A percentile compares a stretch with the other conserved stretches of the same genome.
Conservation (phyloP, 2,888 invertebrate genomes). For the Drepana falcataria region DNA sequence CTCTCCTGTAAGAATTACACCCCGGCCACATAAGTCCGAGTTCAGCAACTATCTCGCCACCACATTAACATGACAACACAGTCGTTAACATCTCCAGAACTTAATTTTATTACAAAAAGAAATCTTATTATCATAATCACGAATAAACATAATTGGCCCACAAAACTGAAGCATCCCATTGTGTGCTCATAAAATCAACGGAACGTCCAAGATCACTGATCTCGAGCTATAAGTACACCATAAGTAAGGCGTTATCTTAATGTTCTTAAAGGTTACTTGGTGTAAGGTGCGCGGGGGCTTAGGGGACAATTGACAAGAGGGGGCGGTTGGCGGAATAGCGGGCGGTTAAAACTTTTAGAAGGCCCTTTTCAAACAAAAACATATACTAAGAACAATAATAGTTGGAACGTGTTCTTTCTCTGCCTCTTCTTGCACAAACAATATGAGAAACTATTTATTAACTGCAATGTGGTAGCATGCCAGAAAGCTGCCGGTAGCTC, state of each 20-base stretch:
- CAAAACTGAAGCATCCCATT: slow-evolving; percentile 1
- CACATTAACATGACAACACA: not conserved
- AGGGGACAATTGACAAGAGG: slow-evolving; percentile 12
- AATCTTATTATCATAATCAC: not conserved
- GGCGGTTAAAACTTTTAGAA: too few relatives aligned
- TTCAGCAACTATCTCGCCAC: not conserved
- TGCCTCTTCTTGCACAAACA: too few relatives aligned
- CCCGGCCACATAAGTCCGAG: too few relatives aligned
- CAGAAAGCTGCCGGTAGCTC: too few relatives aligned
- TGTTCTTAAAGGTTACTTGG: slow-evolving; percentile 38
- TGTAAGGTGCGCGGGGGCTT: slow-evolving; percentile 20
- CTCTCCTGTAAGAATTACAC: too few relatives aligned
- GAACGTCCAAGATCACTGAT: slow-evolving; percentile 28
- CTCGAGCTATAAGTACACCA: slow-evolving; percentile 33
- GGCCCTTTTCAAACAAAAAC: too few relatives aligned
- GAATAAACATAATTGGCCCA: not conserved
- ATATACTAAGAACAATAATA: too few relatives aligned
- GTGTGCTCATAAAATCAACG: slow-evolving; percentile 17
- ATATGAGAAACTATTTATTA: too few relatives aligned
- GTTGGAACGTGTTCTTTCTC: too few relatives aligned
- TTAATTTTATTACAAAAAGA: not conserved
- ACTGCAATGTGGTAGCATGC: too few relatives aligned
- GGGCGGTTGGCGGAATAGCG: slow-evolving; percentile 19
- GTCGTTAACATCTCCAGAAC: too few relatives aligned
- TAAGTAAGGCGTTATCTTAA: slow-evolving; percentile 62